A percentile compares a stretch with the other conserved stretches of the same genome.
Conservation (phyloP, 2,113 vertebrate species). For the Cacatua alba region DNA sequence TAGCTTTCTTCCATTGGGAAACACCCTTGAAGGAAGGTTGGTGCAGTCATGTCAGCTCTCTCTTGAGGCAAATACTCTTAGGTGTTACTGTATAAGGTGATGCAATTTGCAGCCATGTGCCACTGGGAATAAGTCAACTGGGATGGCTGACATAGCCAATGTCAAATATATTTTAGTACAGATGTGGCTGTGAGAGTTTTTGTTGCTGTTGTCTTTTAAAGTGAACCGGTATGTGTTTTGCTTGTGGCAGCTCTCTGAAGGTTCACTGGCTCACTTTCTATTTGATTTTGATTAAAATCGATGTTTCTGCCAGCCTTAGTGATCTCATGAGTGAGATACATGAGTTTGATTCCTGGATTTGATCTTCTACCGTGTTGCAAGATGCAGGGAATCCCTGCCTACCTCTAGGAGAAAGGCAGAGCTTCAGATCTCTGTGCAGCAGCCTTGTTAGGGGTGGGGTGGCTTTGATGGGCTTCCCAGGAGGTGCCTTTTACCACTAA, state of each 20-base stretch:
- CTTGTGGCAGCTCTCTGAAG: slow-evolving; percentile 37
- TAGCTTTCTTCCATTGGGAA: background rate
- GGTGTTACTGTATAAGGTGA: background rate
- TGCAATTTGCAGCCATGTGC: background rate
- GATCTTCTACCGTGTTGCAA: background rate
- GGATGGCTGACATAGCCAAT: background rate
- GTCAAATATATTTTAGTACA: slow-evolving; percentile 11
- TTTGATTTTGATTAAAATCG: slow-evolving; percentile 63
- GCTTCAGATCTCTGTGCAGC: background rate
- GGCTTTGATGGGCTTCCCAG: background rate
- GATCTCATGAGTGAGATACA: slow-evolving; percentile 23
- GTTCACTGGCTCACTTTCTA: slow-evolving; percentile 24
- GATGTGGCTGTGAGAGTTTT: background rate
- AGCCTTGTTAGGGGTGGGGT: background rate
- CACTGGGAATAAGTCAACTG: background rate
- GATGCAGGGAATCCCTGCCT: background rate
- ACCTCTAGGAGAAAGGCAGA: background rate
- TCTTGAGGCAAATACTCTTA: background rate
- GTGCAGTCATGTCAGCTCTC: background rate
- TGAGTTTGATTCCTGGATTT: background rate
- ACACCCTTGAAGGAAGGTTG: background rate
- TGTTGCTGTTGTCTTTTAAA: slow-evolving; percentile 19
- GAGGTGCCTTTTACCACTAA: background rate
- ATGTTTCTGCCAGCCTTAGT: slow-evolving; percentile 30
- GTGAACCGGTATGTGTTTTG: slow-evolving; percentile 12